phyloP scores from a whole-genome alignment of 1,140 invertebrate species.

The Drosophila truncata region DNA sequence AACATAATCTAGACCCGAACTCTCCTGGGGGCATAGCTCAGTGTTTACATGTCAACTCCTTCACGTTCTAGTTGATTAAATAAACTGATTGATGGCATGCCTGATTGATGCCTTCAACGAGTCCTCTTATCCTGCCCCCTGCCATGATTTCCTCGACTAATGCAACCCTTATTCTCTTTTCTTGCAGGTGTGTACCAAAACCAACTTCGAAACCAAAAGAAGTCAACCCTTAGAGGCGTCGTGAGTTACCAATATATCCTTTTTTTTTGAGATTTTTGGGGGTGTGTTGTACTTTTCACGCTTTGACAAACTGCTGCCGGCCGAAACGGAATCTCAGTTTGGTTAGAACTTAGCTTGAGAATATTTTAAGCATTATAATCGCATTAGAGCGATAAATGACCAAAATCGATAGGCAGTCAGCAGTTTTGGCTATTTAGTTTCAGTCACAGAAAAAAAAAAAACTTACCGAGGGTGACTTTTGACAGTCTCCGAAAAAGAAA shows the following conservation, averaged over 20 bases:
- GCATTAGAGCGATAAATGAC: conserved; percentile 79
- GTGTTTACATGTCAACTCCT: conserved; percentile 57
- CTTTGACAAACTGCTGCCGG: conserved; percentile 63
- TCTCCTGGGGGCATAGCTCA: conserved; percentile 13
- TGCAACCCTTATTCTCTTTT: conserved; percentile 70
- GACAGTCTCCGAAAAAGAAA: conserved; percentile 42
- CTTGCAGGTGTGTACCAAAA: conserved; percentile 76
- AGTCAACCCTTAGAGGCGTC: conserved; percentile 40
- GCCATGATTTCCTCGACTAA: conserved; percentile 55
- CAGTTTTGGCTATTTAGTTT: conserved; percentile 79
- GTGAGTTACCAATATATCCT: conserved; percentile 12
- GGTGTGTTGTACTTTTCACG: conserved; percentile 69
- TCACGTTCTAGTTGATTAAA: conserved; percentile 65
- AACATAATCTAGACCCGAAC: conserved; percentile 22
- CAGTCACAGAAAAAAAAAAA: conserved; percentile 36
- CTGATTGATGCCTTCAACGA: conserved; percentile 72
- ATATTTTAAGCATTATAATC: conserved; percentile 79
- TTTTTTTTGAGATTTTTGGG: conserved; percentile 15
- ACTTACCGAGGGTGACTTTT: conserved; percentile 70
- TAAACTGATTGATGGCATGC: conserved; percentile 77
- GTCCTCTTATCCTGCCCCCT: conserved; percentile 20
- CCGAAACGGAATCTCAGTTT: conserved; percentile 57
- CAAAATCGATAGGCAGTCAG: conserved; percentile 69
- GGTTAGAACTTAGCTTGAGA: conserved; percentile 36
- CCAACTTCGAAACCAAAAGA: conserved; percentile 35